Conservation (phyloP, 2,113 vertebrate genomes). For the Catharus fuscescens region DNA sequence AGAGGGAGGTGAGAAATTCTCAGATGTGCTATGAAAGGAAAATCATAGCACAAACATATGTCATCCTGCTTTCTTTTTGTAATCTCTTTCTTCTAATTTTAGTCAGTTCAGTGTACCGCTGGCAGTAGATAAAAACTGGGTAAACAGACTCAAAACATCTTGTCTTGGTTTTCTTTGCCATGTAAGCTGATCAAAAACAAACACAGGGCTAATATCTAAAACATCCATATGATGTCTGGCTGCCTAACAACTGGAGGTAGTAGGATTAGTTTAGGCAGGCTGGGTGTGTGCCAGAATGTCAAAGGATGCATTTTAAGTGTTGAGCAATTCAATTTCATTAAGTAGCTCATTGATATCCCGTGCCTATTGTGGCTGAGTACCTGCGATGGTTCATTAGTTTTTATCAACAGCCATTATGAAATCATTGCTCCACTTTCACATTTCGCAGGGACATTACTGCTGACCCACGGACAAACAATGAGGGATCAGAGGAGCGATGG, state of each 20-base stretch:
- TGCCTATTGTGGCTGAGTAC: not conserved
- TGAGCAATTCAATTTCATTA: slow-evolving; percentile 13
- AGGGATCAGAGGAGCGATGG: not conserved
- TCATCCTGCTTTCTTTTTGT: not conserved
- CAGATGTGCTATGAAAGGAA: not conserved
- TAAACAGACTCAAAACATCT: slow-evolving; percentile 33
- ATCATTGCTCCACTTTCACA: not conserved
- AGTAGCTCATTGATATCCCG: slow-evolving; percentile 14
- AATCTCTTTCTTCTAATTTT: not conserved
- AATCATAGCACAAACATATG: not conserved
- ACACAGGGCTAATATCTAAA: not conserved
- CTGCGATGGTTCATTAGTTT: slow-evolving; percentile 26
- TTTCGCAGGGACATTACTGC: not conserved
- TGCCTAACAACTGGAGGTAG: not conserved
- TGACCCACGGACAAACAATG: not conserved
- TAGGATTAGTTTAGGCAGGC: slow-evolving; percentile 40
- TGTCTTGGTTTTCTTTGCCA: slow-evolving; percentile 3
- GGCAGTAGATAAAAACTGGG: not conserved
- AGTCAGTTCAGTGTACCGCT: not conserved
- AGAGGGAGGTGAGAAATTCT: not conserved
- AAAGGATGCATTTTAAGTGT: slow-evolving; percentile 20
- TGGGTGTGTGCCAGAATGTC: slow-evolving; percentile 25
- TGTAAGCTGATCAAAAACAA: slow-evolving; percentile 43
- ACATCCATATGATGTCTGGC: not conserved
- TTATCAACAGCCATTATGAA: slow-evolving; percentile 52